A percentile compares a stretch with the other conserved stretches of the same genome.
phyloP scores from a whole-genome alignment of 1,140 invertebrate genomes.

The Bombus picipes region DNA sequence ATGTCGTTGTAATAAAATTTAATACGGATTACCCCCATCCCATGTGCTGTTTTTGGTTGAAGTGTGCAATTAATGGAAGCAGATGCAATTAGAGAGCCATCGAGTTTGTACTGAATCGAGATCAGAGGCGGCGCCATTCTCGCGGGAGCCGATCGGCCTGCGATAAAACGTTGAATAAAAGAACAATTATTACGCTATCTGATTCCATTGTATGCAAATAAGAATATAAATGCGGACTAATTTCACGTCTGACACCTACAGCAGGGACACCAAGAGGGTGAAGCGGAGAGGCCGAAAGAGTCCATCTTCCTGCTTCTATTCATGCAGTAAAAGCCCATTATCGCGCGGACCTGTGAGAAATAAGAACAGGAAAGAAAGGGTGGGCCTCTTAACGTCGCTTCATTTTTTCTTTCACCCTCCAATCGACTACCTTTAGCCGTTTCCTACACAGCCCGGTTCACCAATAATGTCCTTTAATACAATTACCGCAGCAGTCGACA shows the following conservation, averaged over 20 bases:
- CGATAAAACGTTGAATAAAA: slow-evolving; percentile 61
- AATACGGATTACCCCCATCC: neutral
- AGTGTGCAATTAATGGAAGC: slow-evolving; percentile 21
- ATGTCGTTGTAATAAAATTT: neutral
- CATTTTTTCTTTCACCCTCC: neutral
- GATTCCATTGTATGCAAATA: slow-evolving; percentile 70
- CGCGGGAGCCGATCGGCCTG: slow-evolving; percentile 23
- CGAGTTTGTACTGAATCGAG: slow-evolving; percentile 18
- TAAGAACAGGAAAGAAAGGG: slow-evolving; percentile 55
- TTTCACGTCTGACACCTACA: slow-evolving; percentile 65
- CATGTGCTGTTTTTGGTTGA: neutral
- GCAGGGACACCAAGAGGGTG: neutral
- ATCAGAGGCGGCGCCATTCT: neutral
- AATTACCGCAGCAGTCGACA: slow-evolving; percentile 48
- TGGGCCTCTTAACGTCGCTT: slow-evolving; percentile 51
- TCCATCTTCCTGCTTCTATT: slow-evolving; percentile 62
- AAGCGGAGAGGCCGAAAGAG: slow-evolving; percentile 29
- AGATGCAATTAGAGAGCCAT: slow-evolving; percentile 16
- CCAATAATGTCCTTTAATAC: slow-evolving; percentile 56
- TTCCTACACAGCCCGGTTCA: neutral
- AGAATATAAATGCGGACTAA: slow-evolving; percentile 69
- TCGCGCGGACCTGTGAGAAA: slow-evolving; percentile 53
- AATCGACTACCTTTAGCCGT: neutral
- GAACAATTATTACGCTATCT: slow-evolving; percentile 69
- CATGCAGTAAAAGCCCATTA: slow-evolving; percentile 69